These are phyloP conservation scores for Reticulitermes speratus DNA, from an alignment of 1,140 invertebrate species.

Conservation along the genomic window DNA sequence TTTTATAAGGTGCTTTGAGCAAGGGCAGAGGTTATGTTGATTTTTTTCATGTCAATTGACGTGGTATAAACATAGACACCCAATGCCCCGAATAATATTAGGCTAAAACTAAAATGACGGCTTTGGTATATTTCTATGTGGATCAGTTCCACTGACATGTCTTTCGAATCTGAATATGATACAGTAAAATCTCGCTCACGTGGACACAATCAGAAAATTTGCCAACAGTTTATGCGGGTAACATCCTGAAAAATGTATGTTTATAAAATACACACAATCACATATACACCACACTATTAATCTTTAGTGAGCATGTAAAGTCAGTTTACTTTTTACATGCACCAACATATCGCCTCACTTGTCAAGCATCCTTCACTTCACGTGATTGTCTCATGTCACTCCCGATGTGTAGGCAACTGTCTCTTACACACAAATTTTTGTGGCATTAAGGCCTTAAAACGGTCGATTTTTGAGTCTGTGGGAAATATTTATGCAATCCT, in stretches of 20 bases:
- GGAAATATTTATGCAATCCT: neutral
- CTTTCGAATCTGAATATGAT: neutral
- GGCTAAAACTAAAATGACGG: constrained; percentile 11
- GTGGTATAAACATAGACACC: neutral
- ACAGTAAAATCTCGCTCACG: neutral
- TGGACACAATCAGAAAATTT: neutral
- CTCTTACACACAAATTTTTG: neutral
- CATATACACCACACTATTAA: neutral
- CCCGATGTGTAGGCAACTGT: neutral
- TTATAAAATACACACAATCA: constrained; percentile 6
- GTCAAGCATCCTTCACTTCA: neutral
- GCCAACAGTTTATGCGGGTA: neutral
- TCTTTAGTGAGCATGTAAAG: neutral
- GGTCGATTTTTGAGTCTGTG: neutral
- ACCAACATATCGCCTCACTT: neutral
- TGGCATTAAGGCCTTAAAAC: neutral
- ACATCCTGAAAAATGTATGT: neutral
- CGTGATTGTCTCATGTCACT: neutral
- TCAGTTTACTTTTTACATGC: neutral
- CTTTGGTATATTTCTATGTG: neutral
- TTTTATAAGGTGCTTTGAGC: neutral
- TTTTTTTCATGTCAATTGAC: neutral
- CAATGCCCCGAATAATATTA: neutral
- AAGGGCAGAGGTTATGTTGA: neutral
- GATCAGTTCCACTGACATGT: neutral